Percentiles rank a stretch among this genome's conserved stretches.
These are phyloP conservation scores for Rhinoptilus africanus DNA, from an alignment of 2,113 vertebrate genomes.

Conservation along the genomic window DNA sequence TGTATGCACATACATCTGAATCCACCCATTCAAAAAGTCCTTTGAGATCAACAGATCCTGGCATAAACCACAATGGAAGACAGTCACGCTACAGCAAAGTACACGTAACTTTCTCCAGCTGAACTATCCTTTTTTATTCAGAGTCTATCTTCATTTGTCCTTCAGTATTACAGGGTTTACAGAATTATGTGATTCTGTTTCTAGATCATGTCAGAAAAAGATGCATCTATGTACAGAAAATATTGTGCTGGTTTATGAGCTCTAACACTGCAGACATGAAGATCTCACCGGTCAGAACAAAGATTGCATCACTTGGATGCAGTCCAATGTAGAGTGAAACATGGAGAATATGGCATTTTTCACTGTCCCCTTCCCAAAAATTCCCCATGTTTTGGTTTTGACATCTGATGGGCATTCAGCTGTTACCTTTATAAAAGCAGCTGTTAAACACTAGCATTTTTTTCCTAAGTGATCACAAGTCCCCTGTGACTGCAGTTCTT, in stretches of 20 bases:
- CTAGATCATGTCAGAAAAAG: neutral
- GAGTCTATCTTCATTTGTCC: neutral
- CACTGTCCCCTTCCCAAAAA: neutral
- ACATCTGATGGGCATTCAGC: neutral
- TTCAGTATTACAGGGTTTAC: neutral
- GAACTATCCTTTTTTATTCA: neutral
- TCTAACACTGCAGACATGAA: neutral
- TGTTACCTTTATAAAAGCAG: neutral
- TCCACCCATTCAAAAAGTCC: neutral
- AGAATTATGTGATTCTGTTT: too few relatives aligned
- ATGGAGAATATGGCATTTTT: neutral
- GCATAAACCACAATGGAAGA: neutral
- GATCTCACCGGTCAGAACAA: neutral
- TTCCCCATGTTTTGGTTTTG: neutral
- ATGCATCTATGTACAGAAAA: neutral
- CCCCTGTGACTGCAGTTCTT: neutral
- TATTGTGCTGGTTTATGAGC: neutral
- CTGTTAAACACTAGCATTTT: neutral
- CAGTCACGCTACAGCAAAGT: neutral
- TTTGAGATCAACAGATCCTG: neutral
- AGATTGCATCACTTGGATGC: neutral
- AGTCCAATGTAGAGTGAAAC: neutral
- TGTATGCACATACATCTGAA: neutral
- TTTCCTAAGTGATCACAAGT: fast-evolving
- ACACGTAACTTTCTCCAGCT: neutral